Evolutionary conservation across 2,113 vertebrate genomes (phyloP).

Genomic region (Phyllostomus hastatus): DNA sequence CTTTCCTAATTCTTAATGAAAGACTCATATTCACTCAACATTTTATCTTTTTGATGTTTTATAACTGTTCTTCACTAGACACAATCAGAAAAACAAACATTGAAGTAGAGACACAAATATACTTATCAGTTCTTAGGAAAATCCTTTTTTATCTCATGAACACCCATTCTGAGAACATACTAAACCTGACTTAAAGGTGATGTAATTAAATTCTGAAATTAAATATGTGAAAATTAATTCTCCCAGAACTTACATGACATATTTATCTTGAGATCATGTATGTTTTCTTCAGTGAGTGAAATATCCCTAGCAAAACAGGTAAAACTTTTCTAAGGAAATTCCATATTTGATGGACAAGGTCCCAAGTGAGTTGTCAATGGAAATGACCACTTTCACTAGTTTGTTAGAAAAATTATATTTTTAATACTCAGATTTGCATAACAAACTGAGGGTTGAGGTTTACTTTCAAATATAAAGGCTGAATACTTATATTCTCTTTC

Average conservation of each 20-base stretch:
- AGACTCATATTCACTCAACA: neutral
- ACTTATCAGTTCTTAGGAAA: conserved; percentile 56
- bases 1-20: conserved; percentile 18
- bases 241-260: neutral
- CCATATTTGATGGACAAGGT: neutral
- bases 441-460: neutral
- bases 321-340: neutral
- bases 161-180: neutral
- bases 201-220: conserved; percentile 47
- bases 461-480: neutral
- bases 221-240: conserved; percentile 45
- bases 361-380: neutral
- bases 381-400: neutral
- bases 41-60: conserved; percentile 30
- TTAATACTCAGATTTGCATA: neutral
- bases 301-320: neutral
- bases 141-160: conserved; percentile 44
- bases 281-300: neutral
- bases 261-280: neutral
- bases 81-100: neutral
- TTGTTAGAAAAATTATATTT: neutral
- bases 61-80: conserved; percentile 31
- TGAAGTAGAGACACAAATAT: conserved; percentile 54
- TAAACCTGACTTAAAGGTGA: conserved; percentile 24
- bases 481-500: neutral